Evolutionary conservation across 92 coral and sea anemone species (phyloP), one percentile per base, ranked within the genome.

Genomic region (Heliopora coerulea): DNA sequence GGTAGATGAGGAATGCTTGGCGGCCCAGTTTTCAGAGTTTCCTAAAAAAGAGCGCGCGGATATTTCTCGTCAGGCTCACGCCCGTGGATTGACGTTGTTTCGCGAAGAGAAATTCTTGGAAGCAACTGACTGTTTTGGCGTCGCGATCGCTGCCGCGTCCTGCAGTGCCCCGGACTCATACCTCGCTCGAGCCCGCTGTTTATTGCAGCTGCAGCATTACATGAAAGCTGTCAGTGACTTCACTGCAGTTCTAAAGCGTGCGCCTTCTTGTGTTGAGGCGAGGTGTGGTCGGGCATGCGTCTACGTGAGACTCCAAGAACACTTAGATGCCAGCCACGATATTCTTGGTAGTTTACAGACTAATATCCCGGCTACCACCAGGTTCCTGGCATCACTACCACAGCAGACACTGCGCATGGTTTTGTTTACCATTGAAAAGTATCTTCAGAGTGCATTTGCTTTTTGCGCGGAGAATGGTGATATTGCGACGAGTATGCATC

Each of bases 131-230:
- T 69, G 76, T 69, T 69, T 69, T 33, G 76, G 76, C 18, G 76
- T 69, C 29, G 76, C 76, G 9, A 69, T 69, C 49, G 76, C 76
- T 25, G 76, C 76, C 21, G 62, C 76, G 9, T 28, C 46, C 4
- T 69, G 76, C 30, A 18, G 35, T 48, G 76, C 76, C 3, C 76
- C 76, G 12, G 76, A 49, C 49, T 49, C 76, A 0, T 84, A 86
- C 79, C 70, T 81, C 18, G 85, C 89, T 1, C 96, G 97, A 42
- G 97, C 91, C 2, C 72, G 74, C 18, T 91, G 97, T 60, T 78
- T 68, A 62, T 60, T 91, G 61, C 74, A 85, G 46, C 60, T 78
- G 60, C 88, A 85, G 37, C 86, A 89, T 72, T 42, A 80, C 56
- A 44, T 40, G 18, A 87, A 72, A 27, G 97, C 97, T 9, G 54